These are phyloP conservation scores for Popillia japonica DNA, from an alignment of 1,140 invertebrate genomes.

Conservation along the genomic window DNA sequence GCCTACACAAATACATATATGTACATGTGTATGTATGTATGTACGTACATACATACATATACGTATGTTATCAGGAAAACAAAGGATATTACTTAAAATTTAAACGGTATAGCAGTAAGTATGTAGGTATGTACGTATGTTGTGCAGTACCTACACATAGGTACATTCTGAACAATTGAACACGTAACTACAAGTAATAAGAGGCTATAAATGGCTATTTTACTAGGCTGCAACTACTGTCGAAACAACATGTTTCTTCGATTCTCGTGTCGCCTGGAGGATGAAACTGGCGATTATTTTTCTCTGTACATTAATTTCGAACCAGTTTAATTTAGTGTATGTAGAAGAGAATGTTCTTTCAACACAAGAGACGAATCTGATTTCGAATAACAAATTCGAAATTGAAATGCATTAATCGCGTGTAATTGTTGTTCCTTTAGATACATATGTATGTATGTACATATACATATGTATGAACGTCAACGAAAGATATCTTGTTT, in stretches of 20 bases:
- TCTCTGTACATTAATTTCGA: slow-evolving; percentile 23
- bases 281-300: slow-evolving; percentile 7
- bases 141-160: too few relatives aligned
- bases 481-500: too few relatives aligned
- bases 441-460: too few relatives aligned
- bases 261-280: neutral
- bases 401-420: too few relatives aligned
- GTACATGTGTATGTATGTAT: too few relatives aligned
- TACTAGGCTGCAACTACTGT: neutral
- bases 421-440: too few relatives aligned
- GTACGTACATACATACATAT: too few relatives aligned
- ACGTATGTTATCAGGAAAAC: neutral
- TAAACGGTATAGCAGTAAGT: too few relatives aligned
- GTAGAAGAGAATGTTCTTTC: slow-evolving; percentile 10
- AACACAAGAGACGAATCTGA: too few relatives aligned
- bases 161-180: slow-evolving; percentile 38
- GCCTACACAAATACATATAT: slow-evolving; percentile 12
- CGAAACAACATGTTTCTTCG: neutral
- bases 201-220: slow-evolving; percentile 17
- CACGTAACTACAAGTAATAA: slow-evolving; percentile 31
- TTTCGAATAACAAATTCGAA: too few relatives aligned
- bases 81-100: neutral
- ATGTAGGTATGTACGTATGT: too few relatives aligned
- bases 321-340: neutral
- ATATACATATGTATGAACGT: too few relatives aligned